Evolutionary conservation across 1,140 invertebrate species (phyloP), one percentile per base, ranked within the genome.

Genomic region (Mercenaria mercenaria): DNA sequence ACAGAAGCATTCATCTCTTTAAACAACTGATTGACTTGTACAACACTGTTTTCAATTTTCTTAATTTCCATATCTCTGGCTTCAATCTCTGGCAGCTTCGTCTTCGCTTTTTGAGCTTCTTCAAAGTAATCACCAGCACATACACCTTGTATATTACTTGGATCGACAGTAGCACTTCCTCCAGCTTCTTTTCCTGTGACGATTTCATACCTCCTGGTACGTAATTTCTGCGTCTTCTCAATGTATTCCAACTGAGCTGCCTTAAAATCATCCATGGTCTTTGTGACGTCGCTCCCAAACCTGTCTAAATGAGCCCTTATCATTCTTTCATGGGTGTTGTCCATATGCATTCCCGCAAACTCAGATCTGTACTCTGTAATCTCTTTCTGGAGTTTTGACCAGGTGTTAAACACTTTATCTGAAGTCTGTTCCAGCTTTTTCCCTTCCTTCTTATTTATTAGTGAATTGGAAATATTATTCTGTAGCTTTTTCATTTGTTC

Each of bases 1-100:
- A 89, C 69, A n/a, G 84, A 29, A n/a, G 69, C 69, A 72, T 89
- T 89, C 15, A 89, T 89, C 34, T 83, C 88, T 47, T 89, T 89
- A 76, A 89, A 89, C 37, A 89, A 72, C 6, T 29, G 41, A 77
- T 89, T 89, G 26, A 89, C 88, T 74, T 83, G 47, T 26, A 89
- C n/a, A n/a, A 89, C 88, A 77, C 88, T 84, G 43, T 61, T 64
- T 64, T 89, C 88, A 43, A 89, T 61, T 59, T 84, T 89, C 69
- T 89, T 89, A 29, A 89, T 89, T 77, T 89, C 88, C 32, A 50
- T 39, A 84, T 77, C 69, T 32, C 88, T 34, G 1, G 52, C 34
- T 77, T 89, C 88, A 32, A 84, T 77, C 43, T 89, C 88, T 32
- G 69, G 39, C 43, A 89, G 43, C 41, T 89, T 80, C 52, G 76